phyloP scores from a whole-genome alignment of 2,113 vertebrate species.

The Menura novaehollandiae region DNA sequence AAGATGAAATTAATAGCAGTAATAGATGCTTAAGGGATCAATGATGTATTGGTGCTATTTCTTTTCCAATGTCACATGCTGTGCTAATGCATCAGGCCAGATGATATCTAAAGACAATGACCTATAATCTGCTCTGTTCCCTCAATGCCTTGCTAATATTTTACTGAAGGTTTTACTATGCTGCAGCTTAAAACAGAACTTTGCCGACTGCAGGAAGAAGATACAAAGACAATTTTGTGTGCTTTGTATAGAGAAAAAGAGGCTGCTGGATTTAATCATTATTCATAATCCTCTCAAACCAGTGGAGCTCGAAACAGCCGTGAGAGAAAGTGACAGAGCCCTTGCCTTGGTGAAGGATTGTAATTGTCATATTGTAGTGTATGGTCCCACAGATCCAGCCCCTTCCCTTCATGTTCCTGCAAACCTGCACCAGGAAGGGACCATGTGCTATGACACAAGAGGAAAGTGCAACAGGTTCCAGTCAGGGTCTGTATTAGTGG shows the following conservation, averaged over 20 bases:
- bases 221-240: not conserved
- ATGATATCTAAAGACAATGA: constrained; percentile 27
- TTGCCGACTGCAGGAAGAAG: not conserved
- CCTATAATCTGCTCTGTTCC: not conserved
- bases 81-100: not conserved
- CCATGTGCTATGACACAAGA: accelerated
- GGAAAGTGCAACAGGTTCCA: not conserved
- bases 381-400: not conserved
- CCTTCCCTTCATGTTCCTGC: not conserved
- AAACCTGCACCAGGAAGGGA: not conserved
- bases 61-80: not conserved
- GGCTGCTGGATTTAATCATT: not conserved
- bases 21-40: not conserved
- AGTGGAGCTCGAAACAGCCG: not conserved
- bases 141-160: not conserved
- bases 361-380: not conserved
- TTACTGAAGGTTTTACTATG: not conserved
- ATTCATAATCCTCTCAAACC: not conserved
- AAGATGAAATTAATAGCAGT: constrained; percentile 42
- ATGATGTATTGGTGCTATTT: constrained; percentile 29
- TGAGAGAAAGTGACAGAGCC: not conserved
- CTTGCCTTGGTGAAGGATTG: not conserved
- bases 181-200: not conserved
- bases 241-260: not conserved
- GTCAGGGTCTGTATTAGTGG: accelerated